Conservation (phyloP, 2,888 invertebrate genomes). For the Barypeithes pellucidus region DNA sequence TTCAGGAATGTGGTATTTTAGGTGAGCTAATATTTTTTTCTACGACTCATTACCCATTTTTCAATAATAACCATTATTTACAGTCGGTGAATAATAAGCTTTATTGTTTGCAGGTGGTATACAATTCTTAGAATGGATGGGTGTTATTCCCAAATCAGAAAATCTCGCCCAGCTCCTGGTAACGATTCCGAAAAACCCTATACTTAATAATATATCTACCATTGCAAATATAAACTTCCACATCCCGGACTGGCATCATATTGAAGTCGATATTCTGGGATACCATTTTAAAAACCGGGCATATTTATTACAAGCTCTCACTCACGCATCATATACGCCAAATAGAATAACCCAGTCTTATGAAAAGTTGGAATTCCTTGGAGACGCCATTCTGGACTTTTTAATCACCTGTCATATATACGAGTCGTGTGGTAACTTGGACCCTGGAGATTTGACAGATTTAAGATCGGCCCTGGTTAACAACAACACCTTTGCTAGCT, state of each 20-base stretch:
- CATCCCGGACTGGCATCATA: slow-evolving; percentile 62
- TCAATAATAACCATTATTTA: too few relatives aligned
- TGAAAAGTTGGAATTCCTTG: slow-evolving; percentile 92
- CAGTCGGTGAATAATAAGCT: too few relatives aligned
- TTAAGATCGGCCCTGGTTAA: slow-evolving; percentile 96
- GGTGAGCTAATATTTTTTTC: too few relatives aligned
- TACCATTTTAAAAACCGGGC: slow-evolving; percentile 88
- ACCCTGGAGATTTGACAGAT: slow-evolving; percentile 93
- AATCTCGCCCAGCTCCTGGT: slow-evolving; percentile 61
- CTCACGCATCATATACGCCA: slow-evolving; percentile 90
- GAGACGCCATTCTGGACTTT: slow-evolving; percentile 94
- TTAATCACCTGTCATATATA: slow-evolving; percentile 91
- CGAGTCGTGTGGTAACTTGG: slow-evolving; percentile 79
- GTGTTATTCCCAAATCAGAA: slow-evolving; percentile 66
- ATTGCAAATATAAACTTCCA: slow-evolving; percentile 71
- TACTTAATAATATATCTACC: slow-evolving; percentile 66
- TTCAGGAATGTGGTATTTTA: slow-evolving; percentile 72
- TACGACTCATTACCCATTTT: too few relatives aligned
- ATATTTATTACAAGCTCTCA: slow-evolving; percentile 91
- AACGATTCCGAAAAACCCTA: slow-evolving; percentile 66
- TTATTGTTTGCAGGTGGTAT: slow-evolving; percentile 61
- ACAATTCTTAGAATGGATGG: slow-evolving; percentile 71
- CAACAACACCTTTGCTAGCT: slow-evolving; percentile 94
- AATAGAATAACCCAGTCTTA: slow-evolving; percentile 92
- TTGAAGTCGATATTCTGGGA: slow-evolving; percentile 77